Conservation (phyloP, 2,113 vertebrate genomes). For the Calonectris borealis region DNA sequence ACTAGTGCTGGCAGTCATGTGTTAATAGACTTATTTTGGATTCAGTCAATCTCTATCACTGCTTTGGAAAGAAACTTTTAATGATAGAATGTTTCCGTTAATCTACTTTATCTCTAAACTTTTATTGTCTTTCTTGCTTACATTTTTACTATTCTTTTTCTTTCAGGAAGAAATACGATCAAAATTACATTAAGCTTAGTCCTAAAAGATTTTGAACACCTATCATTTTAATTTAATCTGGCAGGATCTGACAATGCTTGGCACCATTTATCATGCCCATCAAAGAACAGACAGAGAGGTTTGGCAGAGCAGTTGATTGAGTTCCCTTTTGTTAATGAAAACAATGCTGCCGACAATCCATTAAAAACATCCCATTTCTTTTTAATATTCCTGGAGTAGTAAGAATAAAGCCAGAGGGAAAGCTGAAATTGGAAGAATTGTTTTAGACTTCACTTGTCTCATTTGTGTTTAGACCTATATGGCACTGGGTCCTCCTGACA, state of each 20-base stretch:
- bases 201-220: constrained; percentile 40
- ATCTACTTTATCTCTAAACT: constrained; percentile 1
- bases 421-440: constrained; percentile 15
- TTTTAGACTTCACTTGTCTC: neutral
- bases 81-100: neutral
- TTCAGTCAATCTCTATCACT: neutral
- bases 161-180: neutral
- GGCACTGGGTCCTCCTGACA: neutral
- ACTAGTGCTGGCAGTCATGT: neutral
- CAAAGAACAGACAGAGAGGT: constrained; percentile 31
- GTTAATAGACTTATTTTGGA: neutral
- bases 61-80: constrained; percentile 4
- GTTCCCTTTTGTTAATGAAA: constrained; percentile 57
- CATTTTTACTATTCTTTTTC: constrained; percentile 1
- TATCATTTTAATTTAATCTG: constrained; percentile 41
- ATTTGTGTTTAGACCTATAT: neutral
- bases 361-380: constrained; percentile 30
- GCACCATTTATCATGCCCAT: constrained; percentile 30
- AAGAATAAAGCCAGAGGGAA: constrained; percentile 43
- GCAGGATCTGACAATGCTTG: constrained; percentile 19
- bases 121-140: constrained; percentile 13
- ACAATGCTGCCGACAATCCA: constrained; percentile 45
- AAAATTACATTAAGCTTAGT: constrained; percentile 7
- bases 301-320: constrained; percentile 52
- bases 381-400: constrained; percentile 32